Evolutionary conservation across 2,113 vertebrate genomes (phyloP), one percentile per base, ranked within the genome.

Genomic region (Buteo buteo): DNA sequence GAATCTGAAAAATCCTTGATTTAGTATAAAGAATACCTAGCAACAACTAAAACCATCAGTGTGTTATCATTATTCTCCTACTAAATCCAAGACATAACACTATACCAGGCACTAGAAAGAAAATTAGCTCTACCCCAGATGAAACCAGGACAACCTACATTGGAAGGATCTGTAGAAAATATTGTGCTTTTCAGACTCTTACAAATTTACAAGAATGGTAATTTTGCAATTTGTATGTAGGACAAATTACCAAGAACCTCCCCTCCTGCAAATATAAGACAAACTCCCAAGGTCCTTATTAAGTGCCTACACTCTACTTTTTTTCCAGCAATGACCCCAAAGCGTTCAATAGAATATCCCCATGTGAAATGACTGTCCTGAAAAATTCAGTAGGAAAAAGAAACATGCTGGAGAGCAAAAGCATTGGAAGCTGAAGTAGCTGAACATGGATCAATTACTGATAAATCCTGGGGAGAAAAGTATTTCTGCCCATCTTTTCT

Each of bases 381-480:
- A 93, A 93, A 93, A 90, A 80, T 69, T 88, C 62, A 77, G 34
- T 3, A 80, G 70, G 45, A 76, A 64, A 86, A 87, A 50, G 14
- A 58, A 91, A 40, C 0, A 0, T 0, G 0, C 10, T 21, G 28
- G 44, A 57, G n/a, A 88, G 8, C 11, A 32, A 47, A 94, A 86
- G 9, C 10, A 44, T 45, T 55, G 79, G 71, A 88, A 94, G 44
- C 20, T 82, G 76, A 76, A 42, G 57, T 2, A 55, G n/a, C 44
- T n/a, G 44, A 76, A 59, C 0, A 38, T 26, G 26, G 80, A 90
- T 91, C 62, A 69, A 61, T 80, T 77, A 44, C 54, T 21, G 62
- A 52, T 64, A 91, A 95, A 73, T 76, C 58, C 36, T 40, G 25
- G 16, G 44, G 10, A 82, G 24, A 64, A 92, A 77, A 72, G 44